Percentiles rank a stretch among this genome's conserved stretches.
These are phyloP conservation scores for Dipodomys ordii DNA, from an alignment of 2,113 vertebrate species.

Conservation along the genomic window DNA sequence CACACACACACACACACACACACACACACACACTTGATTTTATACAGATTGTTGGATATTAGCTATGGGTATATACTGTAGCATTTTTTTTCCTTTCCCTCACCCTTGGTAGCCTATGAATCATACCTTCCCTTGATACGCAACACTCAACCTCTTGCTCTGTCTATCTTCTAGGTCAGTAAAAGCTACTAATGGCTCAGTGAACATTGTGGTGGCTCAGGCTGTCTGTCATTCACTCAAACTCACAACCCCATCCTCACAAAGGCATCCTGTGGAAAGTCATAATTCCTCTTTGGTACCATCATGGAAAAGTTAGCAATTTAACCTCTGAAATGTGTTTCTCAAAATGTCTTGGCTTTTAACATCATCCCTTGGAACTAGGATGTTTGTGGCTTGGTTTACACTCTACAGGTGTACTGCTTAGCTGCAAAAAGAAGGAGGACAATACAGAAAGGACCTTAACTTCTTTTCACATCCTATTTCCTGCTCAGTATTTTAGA, in stretches of 20 bases:
- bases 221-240: background rate
- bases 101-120: no score
- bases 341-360: background rate
- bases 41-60: no score
- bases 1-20: no score
- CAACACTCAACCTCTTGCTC: no score
- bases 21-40: no score
- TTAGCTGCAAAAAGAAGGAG: constrained; percentile 7
- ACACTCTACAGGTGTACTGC: background rate
- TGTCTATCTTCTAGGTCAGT: background rate
- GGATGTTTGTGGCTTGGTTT: background rate
- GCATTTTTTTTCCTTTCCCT: no score
- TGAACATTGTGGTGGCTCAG: background rate
- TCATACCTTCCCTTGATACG: background rate
- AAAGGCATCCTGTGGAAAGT: background rate
- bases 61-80: background rate
- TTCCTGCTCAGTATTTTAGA: constrained; percentile 54
- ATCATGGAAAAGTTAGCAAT: background rate
- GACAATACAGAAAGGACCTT: constrained; percentile 42
- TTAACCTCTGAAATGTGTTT: background rate
- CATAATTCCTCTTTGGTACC: background rate
- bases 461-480: constrained; percentile 38
- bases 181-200: background rate
- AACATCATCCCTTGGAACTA: background rate
- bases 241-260: background rate